Evolutionary conservation across 2,797 vertebrate genomes (phyloP).

Genomic region (Aplochiton taeniatus): DNA sequence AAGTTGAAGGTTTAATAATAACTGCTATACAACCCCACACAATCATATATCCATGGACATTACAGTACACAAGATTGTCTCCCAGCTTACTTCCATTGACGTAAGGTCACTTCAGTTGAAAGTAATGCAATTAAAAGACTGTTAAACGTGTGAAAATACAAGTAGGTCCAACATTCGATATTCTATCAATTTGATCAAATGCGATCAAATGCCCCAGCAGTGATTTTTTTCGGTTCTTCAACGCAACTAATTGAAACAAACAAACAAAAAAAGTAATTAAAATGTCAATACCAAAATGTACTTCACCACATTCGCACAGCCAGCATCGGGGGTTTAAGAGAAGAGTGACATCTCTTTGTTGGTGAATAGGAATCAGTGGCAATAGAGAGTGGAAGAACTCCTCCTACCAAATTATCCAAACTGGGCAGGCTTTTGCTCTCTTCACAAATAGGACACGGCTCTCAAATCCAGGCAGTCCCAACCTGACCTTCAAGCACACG

Average conservation of each 20-base stretch:
- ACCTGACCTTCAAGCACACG: constrained; percentile 89
- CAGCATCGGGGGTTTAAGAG: constrained; percentile 82
- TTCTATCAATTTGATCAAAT: constrained; percentile 5
- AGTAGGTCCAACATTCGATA: too few relatives aligned
- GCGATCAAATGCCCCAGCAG: not conserved
- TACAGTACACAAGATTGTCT: too few relatives aligned
- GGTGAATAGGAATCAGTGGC: constrained; percentile 90
- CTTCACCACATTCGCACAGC: constrained; percentile 77
- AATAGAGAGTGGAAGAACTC: constrained; percentile 84
- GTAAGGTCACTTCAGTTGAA: too few relatives aligned
- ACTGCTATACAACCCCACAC: too few relatives aligned
- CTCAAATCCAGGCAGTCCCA: constrained; percentile 89
- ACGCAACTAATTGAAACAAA: constrained; percentile 30
- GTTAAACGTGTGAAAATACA: not conserved
- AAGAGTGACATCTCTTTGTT: constrained; percentile 98
- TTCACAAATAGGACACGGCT: constrained; percentile 96
- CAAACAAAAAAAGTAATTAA: constrained; percentile 64
- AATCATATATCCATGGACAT: too few relatives aligned
- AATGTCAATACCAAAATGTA: constrained; percentile 63
- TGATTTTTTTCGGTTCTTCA: constrained; percentile 6
- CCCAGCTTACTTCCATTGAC: too few relatives aligned
- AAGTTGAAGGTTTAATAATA: too few relatives aligned
- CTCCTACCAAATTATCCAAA: constrained; percentile 98
- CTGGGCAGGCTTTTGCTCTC: constrained; percentile 94
- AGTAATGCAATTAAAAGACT: too few relatives aligned